phyloP scores from a whole-genome alignment of 2,797 vertebrate species.

The Coregonus ussuriensis region DNA sequence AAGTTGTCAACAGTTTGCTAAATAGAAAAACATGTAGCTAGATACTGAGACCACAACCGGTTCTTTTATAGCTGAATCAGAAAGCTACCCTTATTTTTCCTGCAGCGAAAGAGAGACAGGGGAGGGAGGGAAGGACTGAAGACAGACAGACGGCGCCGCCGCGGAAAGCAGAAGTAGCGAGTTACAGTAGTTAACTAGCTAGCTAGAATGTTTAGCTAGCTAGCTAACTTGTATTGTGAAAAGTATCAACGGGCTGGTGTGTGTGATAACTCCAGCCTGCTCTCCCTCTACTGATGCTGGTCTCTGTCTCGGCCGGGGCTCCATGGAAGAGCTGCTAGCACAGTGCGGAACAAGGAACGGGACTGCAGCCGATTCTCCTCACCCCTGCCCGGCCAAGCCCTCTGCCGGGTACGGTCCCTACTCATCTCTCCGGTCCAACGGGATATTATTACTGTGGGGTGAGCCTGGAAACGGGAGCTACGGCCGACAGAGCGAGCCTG shows the following conservation, averaged over 20 bases:
- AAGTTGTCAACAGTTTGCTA: slow-evolving; percentile 53
- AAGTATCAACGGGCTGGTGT: background rate
- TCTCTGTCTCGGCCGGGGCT: background rate
- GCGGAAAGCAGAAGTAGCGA: background rate
- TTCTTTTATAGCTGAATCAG: no score
- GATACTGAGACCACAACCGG: background rate
- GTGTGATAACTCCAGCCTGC: background rate
- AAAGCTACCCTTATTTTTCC: background rate
- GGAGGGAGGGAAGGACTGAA: background rate
- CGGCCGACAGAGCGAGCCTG: background rate
- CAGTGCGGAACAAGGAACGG: background rate
- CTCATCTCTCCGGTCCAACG: background rate
- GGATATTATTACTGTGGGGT: background rate
- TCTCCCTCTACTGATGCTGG: background rate
- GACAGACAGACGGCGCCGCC: background rate
- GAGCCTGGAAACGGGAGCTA: no score
- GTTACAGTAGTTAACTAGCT: background rate
- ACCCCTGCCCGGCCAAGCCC: background rate
- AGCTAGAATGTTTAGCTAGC: background rate
- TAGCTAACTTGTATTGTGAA: background rate
- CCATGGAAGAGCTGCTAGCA: background rate
- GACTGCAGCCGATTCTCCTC: background rate
- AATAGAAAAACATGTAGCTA: slow-evolving; percentile 33
- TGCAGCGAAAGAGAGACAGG: background rate
- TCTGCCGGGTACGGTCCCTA: background rate